A percentile compares a stretch with the other conserved stretches of the same genome.
Evolutionary conservation across 2,888 invertebrate species (phyloP).

Genomic region (Fragum whitleyi): DNA sequence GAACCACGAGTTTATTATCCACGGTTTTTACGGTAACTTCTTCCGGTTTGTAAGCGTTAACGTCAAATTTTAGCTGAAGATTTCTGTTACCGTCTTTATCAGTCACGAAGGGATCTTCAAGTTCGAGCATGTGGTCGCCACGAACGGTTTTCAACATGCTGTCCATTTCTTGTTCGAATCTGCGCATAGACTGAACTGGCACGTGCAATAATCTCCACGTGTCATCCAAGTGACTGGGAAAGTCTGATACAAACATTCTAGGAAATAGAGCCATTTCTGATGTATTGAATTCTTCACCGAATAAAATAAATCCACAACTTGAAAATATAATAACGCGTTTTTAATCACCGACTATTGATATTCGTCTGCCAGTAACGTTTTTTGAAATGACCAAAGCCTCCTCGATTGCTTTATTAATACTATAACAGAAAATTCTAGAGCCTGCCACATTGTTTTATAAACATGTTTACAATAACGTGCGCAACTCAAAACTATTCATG

Average conservation of each 20-base stretch:
- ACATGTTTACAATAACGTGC: no score
- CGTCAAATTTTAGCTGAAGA: neutral
- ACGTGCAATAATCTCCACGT: conserved; percentile 3
- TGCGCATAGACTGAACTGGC: neutral
- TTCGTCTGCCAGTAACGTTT: no score
- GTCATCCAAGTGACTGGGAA: neutral
- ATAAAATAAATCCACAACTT: no score
- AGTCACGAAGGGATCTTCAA: neutral
- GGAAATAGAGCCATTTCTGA: neutral
- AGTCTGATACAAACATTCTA: neutral
- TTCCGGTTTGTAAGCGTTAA: neutral
- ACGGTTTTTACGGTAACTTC: conserved; percentile 1
- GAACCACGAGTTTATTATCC: neutral
- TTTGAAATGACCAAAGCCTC: no score
- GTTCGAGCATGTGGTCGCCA: conserved; percentile 1
- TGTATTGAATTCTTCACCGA: no score
- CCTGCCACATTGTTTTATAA: no score
- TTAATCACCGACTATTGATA: no score
- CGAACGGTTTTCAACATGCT: neutral
- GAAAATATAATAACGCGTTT: no score
- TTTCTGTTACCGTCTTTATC: neutral
- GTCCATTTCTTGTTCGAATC: conserved; percentile 5
- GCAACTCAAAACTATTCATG: no score
- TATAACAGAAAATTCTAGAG: no score
- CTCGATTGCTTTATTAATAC: no score